Evolutionary conservation across 2,113 vertebrate species (phyloP), one percentile per base, ranked within the genome.

Genomic region (Nycticebus coucang): DNA sequence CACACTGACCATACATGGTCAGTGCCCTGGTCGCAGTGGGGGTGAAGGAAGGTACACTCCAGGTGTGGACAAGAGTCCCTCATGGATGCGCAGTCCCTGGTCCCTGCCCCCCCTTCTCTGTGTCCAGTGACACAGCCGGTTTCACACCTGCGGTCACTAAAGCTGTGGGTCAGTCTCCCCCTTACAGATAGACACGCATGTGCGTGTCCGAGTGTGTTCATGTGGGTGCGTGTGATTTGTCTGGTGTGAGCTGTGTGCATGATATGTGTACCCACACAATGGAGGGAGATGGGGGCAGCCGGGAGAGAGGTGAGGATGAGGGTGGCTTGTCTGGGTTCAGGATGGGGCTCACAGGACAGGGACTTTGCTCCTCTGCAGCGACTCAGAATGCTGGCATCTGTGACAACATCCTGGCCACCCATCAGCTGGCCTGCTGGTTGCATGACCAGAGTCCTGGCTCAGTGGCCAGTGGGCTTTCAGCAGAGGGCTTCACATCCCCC

Each of bases 201-300:
- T 50, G 45, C 45, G 10, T 8, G 41, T 7, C 5, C 0, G 5
- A 1, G 18, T 3, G 64, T 19, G 60, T 14, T 30, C 0, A 13
- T 55, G 30, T 66, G 33, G 30, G 14, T 64, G 53, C 21, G 8
- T 72, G 66, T 9, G 19, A 68, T 87, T 45, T 30, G 19, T 28
- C 6, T 22, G 15, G 18, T 33, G 53, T 17, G 24, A 24, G 7
- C 5, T 64, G 45, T 7, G 57, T 80, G 2, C 21, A 17, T 60
- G 24, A 22, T 0, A 18, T 2, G 1, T 28, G 13, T 5, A 4
- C 5, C 60, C 5, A 68, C 13, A 30, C 12, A 0, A 4, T 6
- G 18, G 5, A 10, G 64, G 24, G 45, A 60, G 72, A 17, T 12
- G 11, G 24, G 15, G 6, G 4, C 22, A 9, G 68, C 22, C 2